These are phyloP conservation scores for Propsilocerus akamusi DNA, from an alignment of 1,140 invertebrate species.

Conservation along the genomic window DNA sequence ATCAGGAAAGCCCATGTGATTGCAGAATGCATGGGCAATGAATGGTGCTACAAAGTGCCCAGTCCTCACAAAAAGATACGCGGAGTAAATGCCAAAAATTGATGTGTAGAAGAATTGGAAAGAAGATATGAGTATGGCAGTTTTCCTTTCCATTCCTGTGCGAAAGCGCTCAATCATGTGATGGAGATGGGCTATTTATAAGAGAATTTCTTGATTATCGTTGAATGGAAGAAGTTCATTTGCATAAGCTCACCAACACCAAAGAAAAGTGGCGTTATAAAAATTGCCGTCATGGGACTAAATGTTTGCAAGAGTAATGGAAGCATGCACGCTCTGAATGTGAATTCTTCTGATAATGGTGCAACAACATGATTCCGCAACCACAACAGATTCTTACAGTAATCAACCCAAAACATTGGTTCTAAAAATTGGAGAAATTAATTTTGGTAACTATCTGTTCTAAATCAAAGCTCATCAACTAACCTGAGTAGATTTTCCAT, in stretches of 20 bases:
- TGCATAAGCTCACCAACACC: slow-evolving; percentile 44
- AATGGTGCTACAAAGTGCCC: slow-evolving; percentile 80
- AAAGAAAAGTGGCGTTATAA: slow-evolving; percentile 81
- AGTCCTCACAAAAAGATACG: slow-evolving; percentile 66
- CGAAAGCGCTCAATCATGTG: slow-evolving; percentile 68
- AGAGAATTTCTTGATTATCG: not conserved
- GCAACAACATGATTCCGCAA: slow-evolving; percentile 78
- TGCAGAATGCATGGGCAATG: slow-evolving; percentile 82
- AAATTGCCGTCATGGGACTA: slow-evolving; percentile 50
- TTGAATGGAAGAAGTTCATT: not conserved
- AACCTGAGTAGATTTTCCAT: slow-evolving; percentile 49
- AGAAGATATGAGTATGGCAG: slow-evolving; percentile 45
- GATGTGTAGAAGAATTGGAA: slow-evolving; percentile 87
- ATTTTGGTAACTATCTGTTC: slow-evolving; percentile 8
- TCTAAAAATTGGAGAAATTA: slow-evolving; percentile 30
- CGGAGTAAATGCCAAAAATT: slow-evolving; percentile 84
- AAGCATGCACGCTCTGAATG: slow-evolving; percentile 86
- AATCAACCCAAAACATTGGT: slow-evolving; percentile 51
- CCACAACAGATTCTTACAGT: slow-evolving; percentile 59
- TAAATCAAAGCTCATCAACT: slow-evolving; percentile 8
- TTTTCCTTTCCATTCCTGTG: slow-evolving; percentile 41
- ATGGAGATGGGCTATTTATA: slow-evolving; percentile 69
- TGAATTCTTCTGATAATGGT: slow-evolving; percentile 87
- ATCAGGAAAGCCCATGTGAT: slow-evolving; percentile 91
- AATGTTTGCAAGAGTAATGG: slow-evolving; percentile 73